These are phyloP conservation scores for Papilio xuthus DNA, from an alignment of 1,140 invertebrate species.

Conservation along the genomic window DNA sequence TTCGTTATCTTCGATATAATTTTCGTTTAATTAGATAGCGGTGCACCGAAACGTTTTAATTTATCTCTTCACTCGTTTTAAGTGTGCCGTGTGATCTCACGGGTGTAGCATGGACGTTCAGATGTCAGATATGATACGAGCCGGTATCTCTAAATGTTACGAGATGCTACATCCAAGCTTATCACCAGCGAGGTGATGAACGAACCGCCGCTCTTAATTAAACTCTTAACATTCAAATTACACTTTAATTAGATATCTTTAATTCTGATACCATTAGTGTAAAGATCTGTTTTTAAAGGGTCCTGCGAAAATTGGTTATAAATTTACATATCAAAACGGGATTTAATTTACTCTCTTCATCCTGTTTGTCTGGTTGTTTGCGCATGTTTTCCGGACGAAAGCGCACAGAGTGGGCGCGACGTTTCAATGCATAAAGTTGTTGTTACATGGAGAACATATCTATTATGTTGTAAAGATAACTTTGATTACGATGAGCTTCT, in stretches of 20 bases:
- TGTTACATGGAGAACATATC: not conserved
- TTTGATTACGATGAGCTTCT: no score
- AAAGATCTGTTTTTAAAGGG: not conserved
- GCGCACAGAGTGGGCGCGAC: not conserved
- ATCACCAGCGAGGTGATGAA: not conserved
- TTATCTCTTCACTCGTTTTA: not conserved
- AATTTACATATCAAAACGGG: not conserved
- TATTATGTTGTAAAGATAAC: no score
- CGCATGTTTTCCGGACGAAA: not conserved
- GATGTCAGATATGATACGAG: not conserved
- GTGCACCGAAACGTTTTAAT: not conserved
- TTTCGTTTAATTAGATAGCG: slow-evolving; percentile 19
- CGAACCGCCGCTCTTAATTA: not conserved
- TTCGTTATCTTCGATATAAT: slow-evolving; percentile 14
- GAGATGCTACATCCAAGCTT: not conserved
- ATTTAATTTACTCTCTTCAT: not conserved
- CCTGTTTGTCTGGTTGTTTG: not conserved
- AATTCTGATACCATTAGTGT: not conserved
- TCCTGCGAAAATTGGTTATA: not conserved
- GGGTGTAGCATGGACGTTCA: not conserved
- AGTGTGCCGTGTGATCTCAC: not conserved
- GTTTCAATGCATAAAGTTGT: not conserved
- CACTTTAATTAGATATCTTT: not conserved
- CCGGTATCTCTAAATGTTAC: not conserved
- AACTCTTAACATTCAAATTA: not conserved